Base-by-base conservation (phyloP, 2,888 invertebrate genomes). In the Nasonovia ribisnigri region DNA sequence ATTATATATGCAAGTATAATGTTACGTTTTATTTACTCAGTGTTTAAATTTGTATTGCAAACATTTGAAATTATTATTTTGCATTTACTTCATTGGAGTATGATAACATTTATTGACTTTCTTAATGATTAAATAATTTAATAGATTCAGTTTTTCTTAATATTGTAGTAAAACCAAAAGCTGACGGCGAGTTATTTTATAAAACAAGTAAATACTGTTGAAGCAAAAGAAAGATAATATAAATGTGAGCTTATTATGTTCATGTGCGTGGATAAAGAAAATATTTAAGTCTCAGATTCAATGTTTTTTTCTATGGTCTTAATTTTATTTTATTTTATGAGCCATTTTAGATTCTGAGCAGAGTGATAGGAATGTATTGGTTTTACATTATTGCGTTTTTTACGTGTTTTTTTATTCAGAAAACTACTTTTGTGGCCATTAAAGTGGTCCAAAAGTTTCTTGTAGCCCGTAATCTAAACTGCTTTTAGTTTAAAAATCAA, bases 251-350 rank as follows among this genome's bases (percentile, higher is more conserved):
- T 84, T 84, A 91, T 84, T 91, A 51, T 84, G 51, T 36, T 84
- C 36, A 29, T 42, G 84, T 48, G 77, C 29, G 46, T 26, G 91
- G 91, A 42, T 91, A 42, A 77, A 42, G 29, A 29, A 51, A 84
- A 91, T n/a, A 91, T 77, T 67, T 91, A 91, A 84, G 51, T 36
- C 36, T 91, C 2, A 84, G 29, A 42, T 84, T 84, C 26, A 51
- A 84, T 36, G 16, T 36, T 26, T 51, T 77, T 48, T 84, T 84
- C 42, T 84, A 46, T 16, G 29, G 46, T 67, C 4, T 43, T 46
- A 60, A 90, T 90, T 90, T 90, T 10, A n/a, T 43, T 46, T 90
- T n/a, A n/a, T 90, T 67, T 60, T 60, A 60, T 46, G 20, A 60
- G 29, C 16, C 16, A 88, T 88, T 88, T 88, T 88, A n/a, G 87